Evolutionary conservation across 1,140 invertebrate genomes (phyloP), one percentile per base, ranked within the genome.

Genomic region (Homarus americanus): DNA sequence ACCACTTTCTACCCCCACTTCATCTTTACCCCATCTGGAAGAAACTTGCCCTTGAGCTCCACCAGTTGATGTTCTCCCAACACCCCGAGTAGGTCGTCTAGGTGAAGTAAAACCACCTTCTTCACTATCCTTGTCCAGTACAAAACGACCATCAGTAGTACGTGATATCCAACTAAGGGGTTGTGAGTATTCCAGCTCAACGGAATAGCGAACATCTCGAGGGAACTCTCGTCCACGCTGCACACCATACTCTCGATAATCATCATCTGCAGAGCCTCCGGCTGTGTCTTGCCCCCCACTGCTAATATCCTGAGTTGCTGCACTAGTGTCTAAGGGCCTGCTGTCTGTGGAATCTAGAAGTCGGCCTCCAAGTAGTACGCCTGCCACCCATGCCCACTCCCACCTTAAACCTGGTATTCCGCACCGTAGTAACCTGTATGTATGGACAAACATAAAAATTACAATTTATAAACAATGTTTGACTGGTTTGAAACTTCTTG

Each of bases 321-420:
- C 40, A 80, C 85, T 91, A 53, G 87, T 86, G 86, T 89, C 87
- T 69, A 91, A 36, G 66, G 92, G 89, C 53, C 91, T 78, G 66
- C 85, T 84, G 79, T 93, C 92, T 28, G 75, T 92, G 34, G 91
- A 91, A 83, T 93, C 93, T 75, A 88, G 41, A 7, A 93, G 63
- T 36, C 87, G 76, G 78, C 91, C 87, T 87, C 93, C 88, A 96
- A 95, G 94, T 34, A 92, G 86, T 36, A 91, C 72, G 36, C 87
- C 86, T 40, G 87, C 86, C 38, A 91, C 75, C 87, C 91, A 91
- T 41, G 87, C 82, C 87, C 91, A 90, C 80, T 89, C 84, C 88
- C 88, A 89, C 75, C 95, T 97, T 96, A 97, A 95, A 97, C 97
- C 96, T 97, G 97, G 97, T 97, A 97, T 96, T 97, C 97, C 95